Conservation (phyloP, 2,113 vertebrate species). For the Eolophus roseicapilla region DNA sequence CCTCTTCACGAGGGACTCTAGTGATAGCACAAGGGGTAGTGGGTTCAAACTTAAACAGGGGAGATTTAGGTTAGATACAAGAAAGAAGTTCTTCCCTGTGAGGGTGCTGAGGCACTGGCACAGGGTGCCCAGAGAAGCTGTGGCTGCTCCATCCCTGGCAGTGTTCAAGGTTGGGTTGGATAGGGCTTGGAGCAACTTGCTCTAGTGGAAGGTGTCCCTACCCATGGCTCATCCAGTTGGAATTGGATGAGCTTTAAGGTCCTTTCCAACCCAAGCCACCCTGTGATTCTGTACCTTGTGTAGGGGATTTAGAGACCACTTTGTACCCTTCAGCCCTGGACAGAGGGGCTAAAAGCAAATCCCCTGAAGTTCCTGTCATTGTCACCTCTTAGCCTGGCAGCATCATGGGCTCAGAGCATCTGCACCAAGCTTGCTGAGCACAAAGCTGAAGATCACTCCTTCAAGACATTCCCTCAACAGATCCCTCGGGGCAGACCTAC, state of each 20-base stretch:
- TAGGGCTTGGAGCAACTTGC: background rate
- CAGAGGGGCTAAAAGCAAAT: background rate
- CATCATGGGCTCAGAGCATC: background rate
- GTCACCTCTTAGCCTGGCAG: background rate
- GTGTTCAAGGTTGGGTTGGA: background rate
- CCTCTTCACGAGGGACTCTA: background rate
- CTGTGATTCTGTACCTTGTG: background rate
- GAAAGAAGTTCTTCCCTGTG: background rate
- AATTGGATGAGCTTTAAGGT: background rate
- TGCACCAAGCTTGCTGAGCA: accelerated
- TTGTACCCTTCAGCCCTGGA: background rate
- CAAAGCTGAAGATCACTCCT: background rate
- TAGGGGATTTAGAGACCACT: background rate
- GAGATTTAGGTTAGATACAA: background rate
- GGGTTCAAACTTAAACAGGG: background rate
- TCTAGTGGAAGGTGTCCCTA: background rate
- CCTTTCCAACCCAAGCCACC: background rate
- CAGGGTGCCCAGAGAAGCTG: background rate
- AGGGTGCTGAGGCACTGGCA: background rate
- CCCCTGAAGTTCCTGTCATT: background rate
- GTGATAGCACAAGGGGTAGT: background rate
- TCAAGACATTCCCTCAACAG: background rate
- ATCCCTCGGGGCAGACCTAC: background rate
- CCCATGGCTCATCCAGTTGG: background rate
- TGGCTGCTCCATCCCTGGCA: background rate